Conservation (phyloP, 2,888 invertebrate species). For the Hypselothyrea guttata region DNA sequence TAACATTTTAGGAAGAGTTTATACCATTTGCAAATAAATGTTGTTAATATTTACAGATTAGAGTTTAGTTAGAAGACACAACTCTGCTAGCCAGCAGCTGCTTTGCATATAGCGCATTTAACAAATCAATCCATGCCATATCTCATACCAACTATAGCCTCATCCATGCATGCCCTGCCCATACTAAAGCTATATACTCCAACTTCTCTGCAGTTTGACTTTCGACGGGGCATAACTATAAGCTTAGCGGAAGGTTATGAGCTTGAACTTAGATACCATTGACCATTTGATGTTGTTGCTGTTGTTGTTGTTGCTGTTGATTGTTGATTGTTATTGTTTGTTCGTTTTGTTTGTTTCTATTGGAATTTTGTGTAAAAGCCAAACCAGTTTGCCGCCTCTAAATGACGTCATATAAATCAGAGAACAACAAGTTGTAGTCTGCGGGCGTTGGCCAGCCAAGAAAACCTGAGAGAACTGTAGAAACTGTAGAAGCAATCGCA, state of each 20-base stretch:
- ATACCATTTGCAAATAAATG: too few species aligned
- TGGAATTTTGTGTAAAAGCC: slow-evolving; percentile 28
- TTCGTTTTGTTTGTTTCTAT: slow-evolving; percentile 21
- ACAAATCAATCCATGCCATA: slow-evolving; percentile 5
- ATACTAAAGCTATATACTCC: slow-evolving; percentile 8
- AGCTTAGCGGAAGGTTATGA: not conserved
- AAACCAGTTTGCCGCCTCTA: slow-evolving; percentile 61
- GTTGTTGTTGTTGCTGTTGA: slow-evolving; percentile 20
- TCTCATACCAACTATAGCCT: slow-evolving; percentile 1
- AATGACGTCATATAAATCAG: slow-evolving; percentile 58
- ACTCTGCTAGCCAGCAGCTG: slow-evolving; percentile 2
- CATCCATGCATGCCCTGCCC: slow-evolving; percentile 28
- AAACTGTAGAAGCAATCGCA: slow-evolving; percentile 6
- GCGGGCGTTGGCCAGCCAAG: slow-evolving; percentile 37
- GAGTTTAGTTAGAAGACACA: slow-evolving; percentile 8
- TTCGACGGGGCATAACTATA: too few species aligned
- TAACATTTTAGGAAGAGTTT: too few species aligned
- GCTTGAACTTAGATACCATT: not conserved
- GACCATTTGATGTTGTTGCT: not conserved
- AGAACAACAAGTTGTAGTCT: slow-evolving; percentile 53
- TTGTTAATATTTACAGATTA: not conserved
- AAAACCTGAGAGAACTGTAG: slow-evolving; percentile 2
- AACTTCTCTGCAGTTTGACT: too few species aligned
- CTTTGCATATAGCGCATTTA: slow-evolving; percentile 5
- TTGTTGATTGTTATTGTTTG: slow-evolving; percentile 21